Percentiles rank a stretch among this genome's conserved stretches.
Evolutionary conservation across 2,888 invertebrate species (phyloP).

Genomic region (Leucophenga maculata): DNA sequence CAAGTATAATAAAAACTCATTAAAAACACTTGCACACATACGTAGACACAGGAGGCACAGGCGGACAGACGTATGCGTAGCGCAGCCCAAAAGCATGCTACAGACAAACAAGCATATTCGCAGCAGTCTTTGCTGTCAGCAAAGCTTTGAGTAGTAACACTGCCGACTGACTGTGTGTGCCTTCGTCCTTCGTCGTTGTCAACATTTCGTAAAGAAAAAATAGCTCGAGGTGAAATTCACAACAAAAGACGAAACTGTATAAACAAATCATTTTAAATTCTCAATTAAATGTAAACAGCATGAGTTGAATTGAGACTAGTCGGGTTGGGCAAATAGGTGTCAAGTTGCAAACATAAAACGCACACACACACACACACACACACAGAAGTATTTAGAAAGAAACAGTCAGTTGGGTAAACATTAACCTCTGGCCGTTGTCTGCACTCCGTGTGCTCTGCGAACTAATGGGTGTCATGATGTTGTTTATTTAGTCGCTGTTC

Average conservation of each 20-base stretch:
- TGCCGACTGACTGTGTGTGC: not conserved
- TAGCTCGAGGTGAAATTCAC: constrained; percentile 56
- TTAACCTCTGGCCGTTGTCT: constrained; percentile 37
- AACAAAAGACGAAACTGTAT: constrained; percentile 58
- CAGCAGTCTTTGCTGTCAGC: not conserved
- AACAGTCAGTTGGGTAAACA: constrained; percentile 38
- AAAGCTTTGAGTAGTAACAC: not conserved
- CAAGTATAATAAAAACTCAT: constrained; percentile 52
- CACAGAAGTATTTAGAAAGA: not conserved
- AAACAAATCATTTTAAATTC: constrained; percentile 68
- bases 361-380: constrained; percentile 28
- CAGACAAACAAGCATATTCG: not conserved
- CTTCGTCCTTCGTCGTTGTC: constrained; percentile 4
- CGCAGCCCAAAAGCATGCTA: constrained; percentile 28
- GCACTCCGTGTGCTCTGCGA: constrained; percentile 39
- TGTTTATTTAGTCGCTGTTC: constrained; percentile 52
- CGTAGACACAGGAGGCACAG: constrained; percentile 25
- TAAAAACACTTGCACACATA: constrained; percentile 44
- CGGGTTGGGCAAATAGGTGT: constrained; percentile 50
- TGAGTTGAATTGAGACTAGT: constrained; percentile 9
- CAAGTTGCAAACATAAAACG: constrained; percentile 55
- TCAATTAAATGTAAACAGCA: constrained; percentile 61
- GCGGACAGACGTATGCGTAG: constrained; percentile 35
- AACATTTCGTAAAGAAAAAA: constrained; percentile 23
- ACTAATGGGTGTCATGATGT: constrained; percentile 58